Conservation (phyloP, 2,888 invertebrate genomes). For the Rhagophthalmus giganteus region DNA sequence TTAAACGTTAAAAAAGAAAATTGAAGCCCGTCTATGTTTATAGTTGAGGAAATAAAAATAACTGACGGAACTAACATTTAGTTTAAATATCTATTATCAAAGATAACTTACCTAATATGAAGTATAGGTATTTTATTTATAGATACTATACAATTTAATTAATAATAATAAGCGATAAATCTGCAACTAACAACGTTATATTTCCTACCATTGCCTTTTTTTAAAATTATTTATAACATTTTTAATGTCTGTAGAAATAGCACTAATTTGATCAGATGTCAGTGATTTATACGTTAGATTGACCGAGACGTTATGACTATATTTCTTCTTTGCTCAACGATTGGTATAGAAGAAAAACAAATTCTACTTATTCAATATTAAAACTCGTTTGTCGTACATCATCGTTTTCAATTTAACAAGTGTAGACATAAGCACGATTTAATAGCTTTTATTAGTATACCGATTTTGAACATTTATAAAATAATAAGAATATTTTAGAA, state of each 20-base stretch:
- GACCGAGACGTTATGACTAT: constrained; percentile 25
- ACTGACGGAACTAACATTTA: no score
- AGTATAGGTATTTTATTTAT: no score
- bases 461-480: constrained; percentile 41
- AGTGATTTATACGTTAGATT: constrained; percentile 20
- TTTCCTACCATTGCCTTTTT: no score
- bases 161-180: no score
- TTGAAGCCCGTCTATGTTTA: no score
- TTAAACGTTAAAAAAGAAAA: no score
- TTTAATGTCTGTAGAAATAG: constrained; percentile 21
- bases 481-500: constrained; percentile 51
- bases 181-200: neutral
- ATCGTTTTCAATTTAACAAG: constrained; percentile 46
- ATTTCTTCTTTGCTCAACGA: constrained; percentile 31
- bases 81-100: no score
- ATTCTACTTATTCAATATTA: constrained; percentile 32
- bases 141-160: no score
- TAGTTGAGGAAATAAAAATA: no score
- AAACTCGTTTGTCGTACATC: constrained; percentile 44
- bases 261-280: constrained; percentile 22
- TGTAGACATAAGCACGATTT: constrained; percentile 47
- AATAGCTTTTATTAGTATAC: constrained; percentile 38
- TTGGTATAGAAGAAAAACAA: constrained; percentile 14
- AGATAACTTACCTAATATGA: no score
- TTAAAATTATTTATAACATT: constrained; percentile 4